Conservation (phyloP, 2,888 invertebrate species). For the Cephalotes varians region DNA sequence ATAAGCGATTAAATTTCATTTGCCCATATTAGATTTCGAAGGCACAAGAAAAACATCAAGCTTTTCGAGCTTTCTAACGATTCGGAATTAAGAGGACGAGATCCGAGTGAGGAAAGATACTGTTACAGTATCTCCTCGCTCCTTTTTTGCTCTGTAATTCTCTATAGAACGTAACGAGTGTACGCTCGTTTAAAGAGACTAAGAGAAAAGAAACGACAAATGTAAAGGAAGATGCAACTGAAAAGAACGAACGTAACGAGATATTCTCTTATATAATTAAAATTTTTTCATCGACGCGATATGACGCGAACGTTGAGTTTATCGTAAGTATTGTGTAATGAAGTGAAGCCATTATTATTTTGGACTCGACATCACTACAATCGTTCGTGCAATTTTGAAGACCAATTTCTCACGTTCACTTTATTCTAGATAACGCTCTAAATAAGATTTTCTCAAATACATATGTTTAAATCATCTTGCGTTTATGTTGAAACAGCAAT, state of each 20-base stretch:
- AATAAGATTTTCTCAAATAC: conserved; percentile 11
- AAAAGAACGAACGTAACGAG: conserved; percentile 14
- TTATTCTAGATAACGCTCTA: neutral
- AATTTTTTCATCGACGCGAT: neutral
- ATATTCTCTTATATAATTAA: conserved; percentile 11
- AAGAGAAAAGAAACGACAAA: conserved; percentile 7
- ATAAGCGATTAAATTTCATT: conserved; percentile 10
- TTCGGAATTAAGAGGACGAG: neutral
- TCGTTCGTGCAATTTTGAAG: conserved; percentile 6
- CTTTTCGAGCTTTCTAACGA: neutral
- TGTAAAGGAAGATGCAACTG: neutral
- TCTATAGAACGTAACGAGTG: neutral
- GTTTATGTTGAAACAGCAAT: neutral
- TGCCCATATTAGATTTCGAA: neutral
- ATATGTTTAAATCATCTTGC: neutral
- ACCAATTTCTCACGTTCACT: neutral
- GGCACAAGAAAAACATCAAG: neutral
- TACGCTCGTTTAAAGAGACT: neutral
- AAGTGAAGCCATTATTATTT: conserved; percentile 21
- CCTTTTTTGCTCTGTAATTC: neutral
- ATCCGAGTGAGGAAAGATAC: neutral
- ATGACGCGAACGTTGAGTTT: conserved; percentile 18
- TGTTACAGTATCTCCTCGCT: neutral
- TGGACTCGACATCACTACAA: neutral
- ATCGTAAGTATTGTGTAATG: neutral